Base-by-base conservation (phyloP, 2,113 vertebrate species). In the Alligator sinensis region DNA sequence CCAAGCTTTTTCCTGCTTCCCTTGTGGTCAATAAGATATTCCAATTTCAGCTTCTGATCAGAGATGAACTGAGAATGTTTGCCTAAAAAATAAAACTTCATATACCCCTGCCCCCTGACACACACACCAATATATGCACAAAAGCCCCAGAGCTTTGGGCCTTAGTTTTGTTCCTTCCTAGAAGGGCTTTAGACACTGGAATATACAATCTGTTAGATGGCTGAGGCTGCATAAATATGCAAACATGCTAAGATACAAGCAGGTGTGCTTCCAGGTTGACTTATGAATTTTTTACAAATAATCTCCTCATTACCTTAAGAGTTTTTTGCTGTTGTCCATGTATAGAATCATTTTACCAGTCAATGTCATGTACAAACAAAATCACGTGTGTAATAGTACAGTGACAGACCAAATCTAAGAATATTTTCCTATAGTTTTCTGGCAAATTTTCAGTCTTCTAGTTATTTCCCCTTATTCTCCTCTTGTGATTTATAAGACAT, bases 391-490 rank as follows among this genome's bases (percentile, higher is more conserved):
- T n/a, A 63, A 86, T 72, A 25, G 22, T 27, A 30, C 58, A 82
- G 81, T 24, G 22, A 86, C 4, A 61, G 17, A 72, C 3, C 82
- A 14, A 68, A 63, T 38, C 82, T 85, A 84, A 77, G 38, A 88
- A 70, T 75, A 93, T 90, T 64, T 82, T 94, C 30, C 34, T 6
- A 13, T 63, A 78, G 82, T 86, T 90, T 91, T 78, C 34, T 30
- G 82, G 17, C 72, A 86, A 63, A 79, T 87, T 86, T 92, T 88
- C 74, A 89, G 86, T 34, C 6, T 5, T 11, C 30, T 91, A 17
- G 5, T 84, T 87, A 76, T n/a, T 85, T 47, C 24, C 58, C 13
- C 78, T 34, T 17, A 80, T 11, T 27, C 9, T 68, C 2, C 2
- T 74, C 85, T 61, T 34, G 7, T 66, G 66, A 79, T 87, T 80